These are phyloP conservation scores for Holothuria scabra DNA, from an alignment of 53 echinoderm and acorn worm species.

Conservation along the genomic window DNA sequence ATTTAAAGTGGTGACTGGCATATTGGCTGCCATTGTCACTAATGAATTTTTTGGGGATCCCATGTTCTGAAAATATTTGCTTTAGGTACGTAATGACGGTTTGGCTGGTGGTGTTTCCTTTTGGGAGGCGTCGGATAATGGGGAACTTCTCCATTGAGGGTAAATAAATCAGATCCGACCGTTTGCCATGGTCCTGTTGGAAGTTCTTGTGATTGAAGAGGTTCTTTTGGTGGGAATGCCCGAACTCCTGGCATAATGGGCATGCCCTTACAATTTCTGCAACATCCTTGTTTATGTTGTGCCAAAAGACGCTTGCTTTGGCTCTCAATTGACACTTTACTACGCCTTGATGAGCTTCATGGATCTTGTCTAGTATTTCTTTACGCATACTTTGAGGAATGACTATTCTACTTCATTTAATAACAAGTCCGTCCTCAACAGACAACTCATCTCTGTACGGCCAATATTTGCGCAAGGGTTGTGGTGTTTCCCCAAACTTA, in stretches of 20 bases:
- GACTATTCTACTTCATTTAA: conserved; percentile 25
- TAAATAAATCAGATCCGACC: conserved; percentile 61
- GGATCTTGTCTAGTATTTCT: conserved; percentile 22
- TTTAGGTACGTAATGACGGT: conserved; percentile 50
- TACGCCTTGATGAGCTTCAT: conserved; percentile 24
- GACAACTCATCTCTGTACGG: conserved; percentile 44
- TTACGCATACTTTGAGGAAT: conserved; percentile 3
- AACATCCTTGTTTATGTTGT: conserved; percentile 63
- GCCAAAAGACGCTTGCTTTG: conserved; percentile 33
- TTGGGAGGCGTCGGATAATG: conserved; percentile 45
- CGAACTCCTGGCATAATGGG: conserved; percentile 52
- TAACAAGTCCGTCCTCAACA: conserved; percentile 31
- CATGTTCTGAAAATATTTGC: conserved; percentile 69
- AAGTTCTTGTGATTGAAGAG: conserved; percentile 53
- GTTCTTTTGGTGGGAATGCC: conserved; percentile 50
- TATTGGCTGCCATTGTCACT: conserved; percentile 63
- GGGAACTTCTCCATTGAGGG: conserved; percentile 41
- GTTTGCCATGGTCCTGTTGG: conserved; percentile 70
- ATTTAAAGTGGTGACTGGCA: conserved; percentile 9
- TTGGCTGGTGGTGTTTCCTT: neutral
- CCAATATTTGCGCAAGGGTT: neutral
- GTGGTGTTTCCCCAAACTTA: no score
- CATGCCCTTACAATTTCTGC: conserved; percentile 46
- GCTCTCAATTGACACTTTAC: conserved; percentile 46
- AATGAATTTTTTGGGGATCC: conserved; percentile 53